Evolutionary conservation across 2,797 vertebrate genomes (phyloP).

Genomic region (Enteromius mattozi): DNA sequence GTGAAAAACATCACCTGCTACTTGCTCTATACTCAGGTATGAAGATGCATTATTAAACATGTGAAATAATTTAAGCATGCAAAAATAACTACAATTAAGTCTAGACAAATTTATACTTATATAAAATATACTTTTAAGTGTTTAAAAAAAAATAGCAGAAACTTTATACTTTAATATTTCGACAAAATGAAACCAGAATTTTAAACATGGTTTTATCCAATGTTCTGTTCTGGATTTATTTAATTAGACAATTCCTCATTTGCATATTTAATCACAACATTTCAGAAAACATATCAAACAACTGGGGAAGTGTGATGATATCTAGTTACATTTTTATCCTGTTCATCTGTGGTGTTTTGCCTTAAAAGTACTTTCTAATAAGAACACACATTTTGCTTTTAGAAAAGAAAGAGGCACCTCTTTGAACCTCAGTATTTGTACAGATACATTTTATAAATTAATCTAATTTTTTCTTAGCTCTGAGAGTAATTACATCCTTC

Average conservation of each 20-base stretch:
- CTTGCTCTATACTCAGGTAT: conserved; percentile 84
- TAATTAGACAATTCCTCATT: not conserved
- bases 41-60: not conserved
- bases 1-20: conserved; percentile 87
- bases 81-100: not conserved
- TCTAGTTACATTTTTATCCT: not conserved
- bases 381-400: not conserved
- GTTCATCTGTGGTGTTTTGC: not conserved
- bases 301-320: not conserved
- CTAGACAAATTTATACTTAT: not conserved
- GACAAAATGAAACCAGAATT: not conserved
- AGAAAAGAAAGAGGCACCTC: not conserved
- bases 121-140: not conserved
- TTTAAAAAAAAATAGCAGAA: not conserved
- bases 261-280: not conserved
- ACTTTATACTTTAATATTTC: not conserved
- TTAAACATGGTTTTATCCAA: not conserved
- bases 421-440: not conserved
- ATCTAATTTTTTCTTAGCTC: not conserved
- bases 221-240: not conserved
- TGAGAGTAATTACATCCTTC: not conserved
- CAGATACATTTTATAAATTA: not conserved
- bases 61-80: not conserved
- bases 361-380: not conserved
- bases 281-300: not conserved